Base-by-base conservation (phyloP, 2,888 invertebrate genomes). In the Orthosia gothica region DNA sequence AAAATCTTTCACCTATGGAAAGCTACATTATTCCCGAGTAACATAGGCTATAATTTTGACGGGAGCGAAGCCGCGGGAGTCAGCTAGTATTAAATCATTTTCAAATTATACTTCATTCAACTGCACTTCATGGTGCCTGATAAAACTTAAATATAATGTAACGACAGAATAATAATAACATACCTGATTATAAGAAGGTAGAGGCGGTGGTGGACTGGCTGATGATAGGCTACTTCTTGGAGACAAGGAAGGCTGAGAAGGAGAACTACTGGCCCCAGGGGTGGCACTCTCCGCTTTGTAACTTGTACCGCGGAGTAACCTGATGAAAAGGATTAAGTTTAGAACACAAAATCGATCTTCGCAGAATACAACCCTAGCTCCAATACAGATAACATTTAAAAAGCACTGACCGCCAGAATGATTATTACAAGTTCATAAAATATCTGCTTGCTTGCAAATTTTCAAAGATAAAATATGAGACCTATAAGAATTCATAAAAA, bases 191-290 rank as follows among this genome's bases (percentile, higher is more conserved):
- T 96, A 96, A 23, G 96, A 95, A 57, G 96, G 96, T 32, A 96
- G 96, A 1, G 96, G 96, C 97, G 88, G 99, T 1, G 99, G 99
- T 57, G 99, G 99, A 81, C 99, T 98, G 79, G 99, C 98, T 45
- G 99, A 98, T 5, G 98, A 98, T 32, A 99, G 94, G 82, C 98
- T 98, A 91, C 99, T 99, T 82, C 98, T 97, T 0, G 99, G 98
- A 45, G 98, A 98, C 61, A 98, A 93, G 18, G 98, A 98, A 13
- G 98, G 98, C 91, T 98, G 98, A 4, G 98, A 98, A 68, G 93
- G 95, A 2, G 94, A 95, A 84, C 95, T 95, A 81, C 98, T 97
- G 7, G 98, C 98, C 23, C 98, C 98, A 50, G 98, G 97, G 4
- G 97, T 97, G 47, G 95, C 96, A 64, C 97, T 94, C n/a, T 96